Evolutionary conservation across 2,113 vertebrate species (phyloP).

Genomic region (Ramphastos sulfuratus): DNA sequence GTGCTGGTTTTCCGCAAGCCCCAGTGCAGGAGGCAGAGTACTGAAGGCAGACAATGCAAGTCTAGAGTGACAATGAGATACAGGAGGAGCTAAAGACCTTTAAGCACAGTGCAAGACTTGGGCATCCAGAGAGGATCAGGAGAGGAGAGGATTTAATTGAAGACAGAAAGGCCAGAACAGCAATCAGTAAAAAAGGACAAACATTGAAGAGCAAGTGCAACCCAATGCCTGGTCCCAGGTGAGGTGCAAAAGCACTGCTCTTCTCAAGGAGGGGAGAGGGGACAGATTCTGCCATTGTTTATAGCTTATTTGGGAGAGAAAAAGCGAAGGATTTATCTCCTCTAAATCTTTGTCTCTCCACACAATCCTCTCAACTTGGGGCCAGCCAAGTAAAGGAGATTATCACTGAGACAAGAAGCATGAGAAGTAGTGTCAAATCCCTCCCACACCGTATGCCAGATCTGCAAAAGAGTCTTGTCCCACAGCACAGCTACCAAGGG

Average conservation of each 20-base stretch:
- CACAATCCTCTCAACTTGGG: background rate
- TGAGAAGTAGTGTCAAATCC: background rate
- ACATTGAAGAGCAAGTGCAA: background rate
- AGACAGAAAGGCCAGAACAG: background rate
- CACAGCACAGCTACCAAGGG: background rate
- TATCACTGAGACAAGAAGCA: background rate
- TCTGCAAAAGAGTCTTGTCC: background rate
- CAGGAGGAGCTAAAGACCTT: background rate
- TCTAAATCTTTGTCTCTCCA: background rate
- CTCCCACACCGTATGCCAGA: background rate
- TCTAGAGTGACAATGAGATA: background rate
- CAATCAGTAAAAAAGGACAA: background rate
- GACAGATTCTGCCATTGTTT: background rate
- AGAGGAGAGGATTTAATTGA: background rate
- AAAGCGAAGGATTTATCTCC: background rate
- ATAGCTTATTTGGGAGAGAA: too few relatives aligned
- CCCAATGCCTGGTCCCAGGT: background rate
- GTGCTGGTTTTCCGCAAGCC: background rate
- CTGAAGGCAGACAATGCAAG: background rate
- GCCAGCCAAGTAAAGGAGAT: constrained; percentile 53
- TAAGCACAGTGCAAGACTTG: constrained; percentile 1
- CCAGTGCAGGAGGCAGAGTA: background rate
- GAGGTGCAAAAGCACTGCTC: background rate
- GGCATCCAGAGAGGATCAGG: background rate
- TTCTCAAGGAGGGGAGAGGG: background rate